Evolutionary conservation across 2,888 invertebrate genomes (phyloP).

Genomic region (Amphipoea lucens): DNA sequence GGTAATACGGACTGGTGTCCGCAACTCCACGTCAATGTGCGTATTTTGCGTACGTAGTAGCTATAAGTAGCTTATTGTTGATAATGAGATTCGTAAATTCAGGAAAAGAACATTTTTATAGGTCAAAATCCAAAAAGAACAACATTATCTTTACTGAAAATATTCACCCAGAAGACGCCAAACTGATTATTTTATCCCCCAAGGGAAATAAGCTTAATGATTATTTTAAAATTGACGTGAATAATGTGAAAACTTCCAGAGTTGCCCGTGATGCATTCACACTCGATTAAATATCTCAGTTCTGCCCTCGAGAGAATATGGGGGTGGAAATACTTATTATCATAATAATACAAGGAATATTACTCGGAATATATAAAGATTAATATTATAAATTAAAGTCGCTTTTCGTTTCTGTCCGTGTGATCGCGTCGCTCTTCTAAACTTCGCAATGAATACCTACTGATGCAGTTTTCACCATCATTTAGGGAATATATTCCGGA

Average conservation of each 20-base stretch:
- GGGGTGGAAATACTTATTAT: conserved; percentile 6
- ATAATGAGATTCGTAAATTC: not conserved
- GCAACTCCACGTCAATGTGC: no score
- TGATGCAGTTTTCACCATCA: not conserved
- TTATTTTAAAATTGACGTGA: conserved; percentile 36
- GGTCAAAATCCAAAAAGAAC: not conserved
- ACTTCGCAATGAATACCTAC: not conserved
- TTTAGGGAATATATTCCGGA: not conserved
- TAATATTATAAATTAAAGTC: not conserved
- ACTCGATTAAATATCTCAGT: conserved; percentile 23
- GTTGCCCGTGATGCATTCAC: conserved; percentile 31
- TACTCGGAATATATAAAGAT: not conserved
- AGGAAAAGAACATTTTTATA: not conserved
- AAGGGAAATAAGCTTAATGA: conserved; percentile 41
- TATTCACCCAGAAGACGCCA: conserved; percentile 32
- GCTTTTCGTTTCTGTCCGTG: not conserved
- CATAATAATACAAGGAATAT: conserved; percentile 3
- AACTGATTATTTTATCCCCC: conserved; percentile 37
- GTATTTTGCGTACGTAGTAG: no score
- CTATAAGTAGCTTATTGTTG: not conserved
- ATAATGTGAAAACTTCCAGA: conserved; percentile 12
- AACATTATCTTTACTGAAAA: conserved; percentile 1
- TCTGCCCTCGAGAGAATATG: not conserved
- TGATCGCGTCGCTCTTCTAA: not conserved
- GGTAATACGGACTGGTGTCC: no score